Evolutionary conservation across 1,140 invertebrate species (phyloP).

Genomic region (Drosophila bifasciata): DNA sequence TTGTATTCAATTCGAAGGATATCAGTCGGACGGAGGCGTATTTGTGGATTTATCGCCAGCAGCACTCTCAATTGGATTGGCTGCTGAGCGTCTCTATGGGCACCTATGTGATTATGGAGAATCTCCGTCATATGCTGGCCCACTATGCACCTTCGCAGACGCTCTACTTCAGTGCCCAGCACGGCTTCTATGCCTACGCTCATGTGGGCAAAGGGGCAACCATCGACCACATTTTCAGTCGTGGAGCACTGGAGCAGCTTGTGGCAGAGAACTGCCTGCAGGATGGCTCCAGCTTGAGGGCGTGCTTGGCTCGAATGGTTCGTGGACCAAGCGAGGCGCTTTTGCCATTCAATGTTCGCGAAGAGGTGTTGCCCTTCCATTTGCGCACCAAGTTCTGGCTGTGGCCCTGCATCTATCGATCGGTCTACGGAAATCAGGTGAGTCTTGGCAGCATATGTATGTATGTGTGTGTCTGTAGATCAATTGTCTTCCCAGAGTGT

Average conservation of each 20-base stretch:
- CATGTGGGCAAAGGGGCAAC: slow-evolving; percentile 95
- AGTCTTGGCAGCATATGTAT: not conserved
- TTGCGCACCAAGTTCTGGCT: slow-evolving; percentile 39
- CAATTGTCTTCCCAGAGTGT: slow-evolving; percentile 9
- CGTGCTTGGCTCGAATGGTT: slow-evolving; percentile 84
- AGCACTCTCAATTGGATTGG: slow-evolving; percentile 93
- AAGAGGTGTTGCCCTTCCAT: slow-evolving; percentile 27
- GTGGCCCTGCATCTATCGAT: slow-evolving; percentile 47
- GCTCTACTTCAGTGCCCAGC: slow-evolving; percentile 94
- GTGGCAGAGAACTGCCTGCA: slow-evolving; percentile 89
- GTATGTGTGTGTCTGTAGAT: not conserved
- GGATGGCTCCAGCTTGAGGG: not conserved
- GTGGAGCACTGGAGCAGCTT: slow-evolving; percentile 85
- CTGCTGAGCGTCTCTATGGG: slow-evolving; percentile 97
- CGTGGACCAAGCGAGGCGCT: slow-evolving; percentile 66
- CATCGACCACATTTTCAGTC: slow-evolving; percentile 95
- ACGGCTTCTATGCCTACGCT: slow-evolving; percentile 92
- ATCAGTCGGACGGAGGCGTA: slow-evolving; percentile 87
- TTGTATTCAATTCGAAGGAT: slow-evolving; percentile 92
- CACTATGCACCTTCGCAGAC: slow-evolving; percentile 88
- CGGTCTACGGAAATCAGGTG: slow-evolving; percentile 37
- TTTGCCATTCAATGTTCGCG: slow-evolving; percentile 18
- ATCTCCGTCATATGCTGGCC: slow-evolving; percentile 93
- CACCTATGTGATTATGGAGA: slow-evolving; percentile 96
- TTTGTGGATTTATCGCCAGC: slow-evolving; percentile 90